Percentiles rank a stretch among this genome's conserved stretches.
Conservation (phyloP, 2,113 vertebrate species). For the Columba livia region DNA sequence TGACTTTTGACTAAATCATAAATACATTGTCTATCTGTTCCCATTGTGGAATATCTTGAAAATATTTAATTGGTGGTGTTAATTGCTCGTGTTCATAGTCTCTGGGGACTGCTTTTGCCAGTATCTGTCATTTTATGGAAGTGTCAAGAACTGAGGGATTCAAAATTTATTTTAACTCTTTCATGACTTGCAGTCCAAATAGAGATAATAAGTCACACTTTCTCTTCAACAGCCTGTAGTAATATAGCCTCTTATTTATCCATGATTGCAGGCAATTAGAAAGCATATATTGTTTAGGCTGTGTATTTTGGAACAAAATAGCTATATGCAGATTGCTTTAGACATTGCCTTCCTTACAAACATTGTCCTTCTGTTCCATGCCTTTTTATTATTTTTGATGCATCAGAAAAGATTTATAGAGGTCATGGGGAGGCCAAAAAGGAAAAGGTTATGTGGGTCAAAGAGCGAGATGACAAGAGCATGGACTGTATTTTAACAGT, state of each 20-base stretch:
- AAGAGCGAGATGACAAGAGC: background rate
- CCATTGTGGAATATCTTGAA: background rate
- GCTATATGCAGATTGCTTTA: background rate
- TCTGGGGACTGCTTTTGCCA: background rate
- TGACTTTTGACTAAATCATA: background rate
- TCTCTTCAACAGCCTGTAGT: background rate
- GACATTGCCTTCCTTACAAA: background rate
- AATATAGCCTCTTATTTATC: slow-evolving; percentile 2
- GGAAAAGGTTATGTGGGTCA: background rate
- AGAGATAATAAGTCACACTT: background rate
- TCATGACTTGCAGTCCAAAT: slow-evolving; percentile 3
- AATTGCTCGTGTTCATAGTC: background rate
- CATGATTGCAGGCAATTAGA: slow-evolving; percentile 3
- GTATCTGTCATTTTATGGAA: background rate
- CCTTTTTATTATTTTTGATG: background rate
- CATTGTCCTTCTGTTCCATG: background rate
- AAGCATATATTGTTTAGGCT: background rate
- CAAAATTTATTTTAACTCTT: slow-evolving; percentile 14
- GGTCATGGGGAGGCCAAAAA: background rate
- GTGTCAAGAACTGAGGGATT: background rate
- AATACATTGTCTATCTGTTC: background rate
- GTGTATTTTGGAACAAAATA: background rate
- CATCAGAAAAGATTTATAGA: background rate
- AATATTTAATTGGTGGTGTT: slow-evolving; percentile 8
- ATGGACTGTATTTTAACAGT: background rate